These are phyloP conservation scores for Corythoichthys haematopterus DNA, from an alignment of 2,113 vertebrate genomes.

Conservation along the genomic window DNA sequence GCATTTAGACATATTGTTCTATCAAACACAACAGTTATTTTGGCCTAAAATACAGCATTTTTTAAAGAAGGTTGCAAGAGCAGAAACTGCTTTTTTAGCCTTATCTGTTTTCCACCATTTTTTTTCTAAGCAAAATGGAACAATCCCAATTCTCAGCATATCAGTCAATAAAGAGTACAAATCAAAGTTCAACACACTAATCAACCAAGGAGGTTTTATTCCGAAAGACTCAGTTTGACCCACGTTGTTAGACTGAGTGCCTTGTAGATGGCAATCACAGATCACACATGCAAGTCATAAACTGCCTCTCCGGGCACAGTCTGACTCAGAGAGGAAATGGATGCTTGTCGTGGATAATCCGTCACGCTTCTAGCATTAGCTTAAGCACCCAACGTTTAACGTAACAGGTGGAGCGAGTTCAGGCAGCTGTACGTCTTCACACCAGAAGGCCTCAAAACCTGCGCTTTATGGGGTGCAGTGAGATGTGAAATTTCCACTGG, in stretches of 20 bases:
- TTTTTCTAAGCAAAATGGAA: too few species aligned
- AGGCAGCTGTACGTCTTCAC: constrained; percentile 53
- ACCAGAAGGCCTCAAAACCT: constrained; percentile 62
- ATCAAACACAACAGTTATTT: too few species aligned
- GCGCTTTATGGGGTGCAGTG: constrained; percentile 66
- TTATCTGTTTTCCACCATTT: too few species aligned
- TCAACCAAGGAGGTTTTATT: too few species aligned
- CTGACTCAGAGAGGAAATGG: constrained; percentile 47
- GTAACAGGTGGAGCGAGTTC: constrained; percentile 58
- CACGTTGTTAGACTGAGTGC: constrained; percentile 14
- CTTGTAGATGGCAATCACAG: constrained; percentile 46
- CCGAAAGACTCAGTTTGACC: too few species aligned
- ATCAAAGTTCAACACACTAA: too few species aligned
- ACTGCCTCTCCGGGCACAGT: constrained; percentile 25
- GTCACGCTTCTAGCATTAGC: constrained; percentile 56
- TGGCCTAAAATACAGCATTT: too few species aligned
- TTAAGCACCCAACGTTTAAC: constrained; percentile 49
- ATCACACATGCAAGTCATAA: constrained; percentile 27
- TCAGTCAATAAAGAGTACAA: too few species aligned
- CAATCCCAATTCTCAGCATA: too few species aligned
- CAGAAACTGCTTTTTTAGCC: too few species aligned
- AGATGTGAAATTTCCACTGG: constrained; percentile 72
- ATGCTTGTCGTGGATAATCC: constrained; percentile 57
- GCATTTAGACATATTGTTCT: too few species aligned
- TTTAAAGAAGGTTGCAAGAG: too few species aligned